phyloP scores from a whole-genome alignment of 2,113 vertebrate genomes.

The Irena cyanogastra region DNA sequence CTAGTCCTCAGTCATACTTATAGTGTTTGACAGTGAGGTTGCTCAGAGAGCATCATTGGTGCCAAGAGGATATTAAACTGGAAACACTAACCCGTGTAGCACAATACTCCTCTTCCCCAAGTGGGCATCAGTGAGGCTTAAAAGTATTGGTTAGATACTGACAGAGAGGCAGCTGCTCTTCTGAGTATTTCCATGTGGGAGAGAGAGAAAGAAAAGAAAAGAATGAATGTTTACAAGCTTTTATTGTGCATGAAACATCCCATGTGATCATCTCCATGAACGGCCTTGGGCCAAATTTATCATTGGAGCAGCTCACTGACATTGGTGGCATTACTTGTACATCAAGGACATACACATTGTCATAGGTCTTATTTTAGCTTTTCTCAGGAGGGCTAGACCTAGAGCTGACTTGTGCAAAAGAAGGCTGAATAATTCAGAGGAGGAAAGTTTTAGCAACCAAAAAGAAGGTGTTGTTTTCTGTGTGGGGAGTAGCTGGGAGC shows the following conservation, averaged over 20 bases:
- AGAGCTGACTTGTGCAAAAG: neutral
- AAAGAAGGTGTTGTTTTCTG: neutral
- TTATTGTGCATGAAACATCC: neutral
- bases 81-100: neutral
- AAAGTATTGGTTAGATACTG: neutral
- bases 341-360: neutral
- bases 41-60: neutral
- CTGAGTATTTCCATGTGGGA: neutral
- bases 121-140: neutral
- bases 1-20: neutral
- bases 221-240: conserved; percentile 43
- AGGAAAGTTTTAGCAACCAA: neutral
- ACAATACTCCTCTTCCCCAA: neutral
- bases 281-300: conserved; percentile 42
- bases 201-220: neutral
- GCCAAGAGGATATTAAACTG: neutral
- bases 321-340: neutral
- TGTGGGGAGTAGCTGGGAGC: neutral
- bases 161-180: neutral
- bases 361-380: conserved; percentile 2
- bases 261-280: conserved; percentile 6
- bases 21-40: neutral
- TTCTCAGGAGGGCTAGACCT: conserved; percentile 13
- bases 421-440: neutral
- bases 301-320: conserved; percentile 9